These are phyloP conservation scores for Aspiorhynchus laticeps DNA, from an alignment of 2,113 vertebrate genomes.

Conservation along the genomic window DNA sequence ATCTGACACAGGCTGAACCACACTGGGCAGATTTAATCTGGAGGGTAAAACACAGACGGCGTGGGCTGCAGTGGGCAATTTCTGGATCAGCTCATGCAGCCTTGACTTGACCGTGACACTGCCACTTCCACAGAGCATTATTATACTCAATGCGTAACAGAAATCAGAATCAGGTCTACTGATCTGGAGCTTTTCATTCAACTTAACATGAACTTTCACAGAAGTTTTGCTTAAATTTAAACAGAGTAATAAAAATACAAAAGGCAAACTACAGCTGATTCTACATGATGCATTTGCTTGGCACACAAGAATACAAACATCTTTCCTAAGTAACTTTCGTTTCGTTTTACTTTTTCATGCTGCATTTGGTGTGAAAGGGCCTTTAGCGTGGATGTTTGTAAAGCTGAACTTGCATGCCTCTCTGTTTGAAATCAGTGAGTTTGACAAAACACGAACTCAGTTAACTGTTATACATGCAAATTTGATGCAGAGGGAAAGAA, in stretches of 20 bases:
- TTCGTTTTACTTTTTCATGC: neutral
- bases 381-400: neutral
- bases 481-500: conserved; percentile 35
- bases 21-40: conserved; percentile 55
- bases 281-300: neutral
- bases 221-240: neutral
- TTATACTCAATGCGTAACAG: neutral
- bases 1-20: conserved; percentile 40
- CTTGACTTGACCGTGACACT: conserved; percentile 4
- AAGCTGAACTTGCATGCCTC: neutral
- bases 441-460: neutral
- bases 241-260: neutral
- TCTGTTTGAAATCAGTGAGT: neutral
- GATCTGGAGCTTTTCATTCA: neutral
- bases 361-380: neutral
- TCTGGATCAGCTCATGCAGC: neutral
- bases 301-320: neutral
- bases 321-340: neutral
- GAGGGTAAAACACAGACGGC: conserved; percentile 47
- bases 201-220: neutral
- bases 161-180: neutral
- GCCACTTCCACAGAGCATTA: neutral
- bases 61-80: conserved; percentile 2
- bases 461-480: conserved; percentile 46
- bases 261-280: neutral